A percentile compares a stretch with the other conserved stretches of the same genome.
These are phyloP conservation scores for Pelecanus crispus DNA, from an alignment of 2,113 vertebrate genomes.

Conservation along the genomic window DNA sequence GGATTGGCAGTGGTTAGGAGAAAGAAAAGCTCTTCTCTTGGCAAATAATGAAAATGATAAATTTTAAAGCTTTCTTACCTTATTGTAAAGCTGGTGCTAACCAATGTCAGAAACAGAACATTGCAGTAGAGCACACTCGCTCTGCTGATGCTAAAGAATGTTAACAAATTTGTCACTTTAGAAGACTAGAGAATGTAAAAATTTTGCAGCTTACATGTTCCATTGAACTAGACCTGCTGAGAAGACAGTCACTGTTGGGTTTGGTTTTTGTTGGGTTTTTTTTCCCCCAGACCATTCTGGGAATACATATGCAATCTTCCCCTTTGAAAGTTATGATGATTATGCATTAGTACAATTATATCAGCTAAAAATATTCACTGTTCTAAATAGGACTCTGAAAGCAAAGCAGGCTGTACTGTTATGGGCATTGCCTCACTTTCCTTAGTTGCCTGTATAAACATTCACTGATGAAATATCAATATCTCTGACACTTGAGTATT, in stretches of 20 bases:
- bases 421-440: not conserved
- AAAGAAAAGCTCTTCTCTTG: not conserved
- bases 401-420: conserved; percentile 1
- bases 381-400: not conserved
- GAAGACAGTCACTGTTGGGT: not conserved
- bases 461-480: not conserved
- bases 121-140: not conserved
- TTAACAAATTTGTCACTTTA: not conserved
- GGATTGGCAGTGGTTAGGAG: not conserved
- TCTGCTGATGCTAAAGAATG: not conserved
- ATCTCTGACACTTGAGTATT: not conserved
- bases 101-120: not conserved
- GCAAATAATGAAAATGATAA: not conserved
- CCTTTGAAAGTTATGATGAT: conserved; percentile 10
- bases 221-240: not conserved
- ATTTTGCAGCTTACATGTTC: not conserved
- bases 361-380: not conserved
- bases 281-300: not conserved
- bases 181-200: not conserved
- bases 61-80: not conserved
- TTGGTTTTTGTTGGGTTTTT: not conserved
- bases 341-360: conserved; percentile 6
- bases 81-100: not conserved
- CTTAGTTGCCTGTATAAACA: not conserved
- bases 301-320: not conserved